phyloP scores from a whole-genome alignment of 2,113 vertebrate genomes.

The Pseudonaja textilis region DNA sequence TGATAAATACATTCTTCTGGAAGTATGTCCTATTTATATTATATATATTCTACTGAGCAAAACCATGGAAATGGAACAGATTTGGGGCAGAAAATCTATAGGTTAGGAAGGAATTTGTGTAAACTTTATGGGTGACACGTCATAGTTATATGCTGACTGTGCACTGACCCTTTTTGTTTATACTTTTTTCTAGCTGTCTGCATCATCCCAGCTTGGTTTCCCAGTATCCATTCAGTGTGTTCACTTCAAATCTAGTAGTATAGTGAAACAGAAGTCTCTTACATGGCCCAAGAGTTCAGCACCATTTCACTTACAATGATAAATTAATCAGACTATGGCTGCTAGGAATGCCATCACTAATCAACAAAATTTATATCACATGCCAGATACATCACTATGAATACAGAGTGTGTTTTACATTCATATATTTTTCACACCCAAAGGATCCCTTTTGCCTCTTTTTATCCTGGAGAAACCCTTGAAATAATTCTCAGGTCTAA shows the following conservation, averaged over 20 bases:
- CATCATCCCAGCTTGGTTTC: not conserved
- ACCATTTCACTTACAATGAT: not conserved
- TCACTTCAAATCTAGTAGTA: not conserved
- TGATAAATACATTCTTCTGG: not conserved
- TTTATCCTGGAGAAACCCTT: not conserved
- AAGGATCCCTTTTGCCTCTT: not conserved
- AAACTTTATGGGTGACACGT: not conserved
- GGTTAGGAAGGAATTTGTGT: not conserved
- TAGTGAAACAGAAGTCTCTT: too few species aligned
- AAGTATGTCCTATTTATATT: not conserved
- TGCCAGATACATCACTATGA: not conserved
- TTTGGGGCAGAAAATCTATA: not conserved
- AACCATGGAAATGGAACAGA: not conserved
- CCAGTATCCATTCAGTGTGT: not conserved
- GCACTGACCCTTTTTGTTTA: not conserved
- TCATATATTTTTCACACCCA: not conserved
- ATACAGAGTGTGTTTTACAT: not conserved
- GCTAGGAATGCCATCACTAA: conserved; percentile 35
- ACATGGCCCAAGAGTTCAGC: not conserved
- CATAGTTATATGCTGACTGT: not conserved
- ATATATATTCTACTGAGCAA: not conserved
- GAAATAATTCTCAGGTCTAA: not conserved
- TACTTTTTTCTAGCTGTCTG: not conserved
- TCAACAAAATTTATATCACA: not conserved
- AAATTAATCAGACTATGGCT: not conserved